Conservation (phyloP, 2,113 vertebrate genomes). For the Illadopsis cleaveri region DNA sequence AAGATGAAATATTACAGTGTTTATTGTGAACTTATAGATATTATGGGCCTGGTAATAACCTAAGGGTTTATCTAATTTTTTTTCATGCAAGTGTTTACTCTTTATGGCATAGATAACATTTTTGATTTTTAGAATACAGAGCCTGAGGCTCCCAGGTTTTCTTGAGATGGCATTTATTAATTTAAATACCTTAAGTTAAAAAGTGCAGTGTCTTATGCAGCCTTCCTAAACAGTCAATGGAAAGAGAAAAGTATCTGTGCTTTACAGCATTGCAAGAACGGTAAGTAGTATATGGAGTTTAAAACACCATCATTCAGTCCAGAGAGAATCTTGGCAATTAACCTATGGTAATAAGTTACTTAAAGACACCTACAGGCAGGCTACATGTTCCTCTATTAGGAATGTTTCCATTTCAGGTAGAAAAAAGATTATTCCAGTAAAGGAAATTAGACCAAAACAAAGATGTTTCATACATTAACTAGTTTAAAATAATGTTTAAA, state of each 20-base stretch:
- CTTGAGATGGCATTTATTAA: not conserved
- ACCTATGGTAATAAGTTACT: not conserved
- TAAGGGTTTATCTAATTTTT: not conserved
- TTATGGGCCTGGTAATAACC: not conserved
- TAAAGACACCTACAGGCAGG: not conserved
- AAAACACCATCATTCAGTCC: not conserved
- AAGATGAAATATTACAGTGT: not conserved
- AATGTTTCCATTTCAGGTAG: not conserved
- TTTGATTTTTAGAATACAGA: not conserved
- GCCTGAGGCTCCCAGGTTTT: not conserved
- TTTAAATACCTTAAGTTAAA: not conserved
- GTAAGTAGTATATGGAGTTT: not conserved
- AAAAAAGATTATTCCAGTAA: not conserved
- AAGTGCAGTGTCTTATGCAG: fast-evolving
- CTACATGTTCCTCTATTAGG: not conserved
- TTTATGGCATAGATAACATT: not conserved
- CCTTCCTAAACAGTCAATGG: not conserved
- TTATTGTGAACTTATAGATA: not conserved
- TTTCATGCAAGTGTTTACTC: not conserved
- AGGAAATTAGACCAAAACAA: not conserved
- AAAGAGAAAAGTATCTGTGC: not conserved
- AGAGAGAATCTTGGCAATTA: not conserved
- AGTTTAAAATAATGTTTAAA: not conserved
- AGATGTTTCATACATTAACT: not conserved
- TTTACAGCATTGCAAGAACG: not conserved